Evolutionary conservation across 2,888 invertebrate genomes (phyloP), one percentile per base, ranked within the genome.

Genomic region (Choreutis nemorana): DNA sequence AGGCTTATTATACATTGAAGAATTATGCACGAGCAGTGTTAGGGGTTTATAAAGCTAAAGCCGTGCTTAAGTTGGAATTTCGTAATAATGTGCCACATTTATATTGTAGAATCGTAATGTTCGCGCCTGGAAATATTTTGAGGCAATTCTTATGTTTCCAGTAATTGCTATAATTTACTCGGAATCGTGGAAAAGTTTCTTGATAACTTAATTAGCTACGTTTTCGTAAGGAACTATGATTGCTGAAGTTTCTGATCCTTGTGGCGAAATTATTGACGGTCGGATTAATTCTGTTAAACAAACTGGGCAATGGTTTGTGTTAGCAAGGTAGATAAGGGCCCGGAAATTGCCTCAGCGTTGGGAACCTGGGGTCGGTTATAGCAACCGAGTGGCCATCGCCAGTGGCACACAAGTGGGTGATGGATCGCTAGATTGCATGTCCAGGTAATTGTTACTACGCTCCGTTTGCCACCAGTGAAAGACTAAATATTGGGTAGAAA

Each of bases 241-340:
- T n/a, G n/a, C n/a, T n/a, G n/a, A n/a, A n/a, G n/a, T n/a, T n/a
- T n/a, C n/a, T n/a, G n/a, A n/a, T n/a, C n/a, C n/a, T n/a, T n/a
- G n/a, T n/a, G n/a, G n/a, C n/a, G n/a, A n/a, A n/a, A n/a, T n/a
- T n/a, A n/a, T n/a, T n/a, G n/a, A n/a, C n/a, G n/a, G 22, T 21
- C n/a, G 61, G 53, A 70, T 73, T 73, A 73, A 75, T 75, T 72
- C 63, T 64, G 67, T 70, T 72, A 71, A 72, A 67, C 71, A 71
- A 73, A 73, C 68, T 46, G 41, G 37, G 37, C 50, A 53, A 56
- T 64, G n/a, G 63, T 64, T 62, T 68, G 62, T 57, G 62, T 59
- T 60, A 39, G 53, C 53, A 53, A 56, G 51, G 47, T 44, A 67
- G 75, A 77, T 75, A 77, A 75, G 72, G 57, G 44, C 37, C 57